These are phyloP conservation scores for Dryas iulia DNA, from an alignment of 1,140 invertebrate species.

Conservation along the genomic window DNA sequence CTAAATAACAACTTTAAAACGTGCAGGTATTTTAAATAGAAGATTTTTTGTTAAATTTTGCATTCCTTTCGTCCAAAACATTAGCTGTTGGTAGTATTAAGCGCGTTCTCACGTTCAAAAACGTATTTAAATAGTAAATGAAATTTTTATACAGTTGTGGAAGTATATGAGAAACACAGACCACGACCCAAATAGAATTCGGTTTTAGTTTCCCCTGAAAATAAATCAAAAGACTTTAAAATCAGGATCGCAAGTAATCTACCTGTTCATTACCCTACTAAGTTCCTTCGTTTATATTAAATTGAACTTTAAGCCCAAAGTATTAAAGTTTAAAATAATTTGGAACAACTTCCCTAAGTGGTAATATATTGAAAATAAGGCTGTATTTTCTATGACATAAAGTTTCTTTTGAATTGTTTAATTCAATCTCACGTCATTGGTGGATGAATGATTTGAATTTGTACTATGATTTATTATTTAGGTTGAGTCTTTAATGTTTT, in stretches of 20 bases:
- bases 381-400: constrained; percentile 41
- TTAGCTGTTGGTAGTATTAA: not conserved
- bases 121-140: not conserved
- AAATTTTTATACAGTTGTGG: not conserved
- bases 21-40: no score
- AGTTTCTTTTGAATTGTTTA: constrained; percentile 40
- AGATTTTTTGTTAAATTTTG: not conserved
- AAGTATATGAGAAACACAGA: not conserved
- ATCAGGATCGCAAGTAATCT: constrained; percentile 52
- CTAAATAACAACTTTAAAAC: no score
- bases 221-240: constrained; percentile 62
- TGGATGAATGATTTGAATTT: not conserved
- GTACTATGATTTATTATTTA: not conserved
- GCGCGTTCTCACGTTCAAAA: not conserved
- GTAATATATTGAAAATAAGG: constrained; percentile 44
- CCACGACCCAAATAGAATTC: constrained; percentile 41
- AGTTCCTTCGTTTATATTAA: constrained; percentile 19
- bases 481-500: no score
- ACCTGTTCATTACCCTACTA: constrained; percentile 45
- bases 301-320: constrained; percentile 37
- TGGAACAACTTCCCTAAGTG: constrained; percentile 32
- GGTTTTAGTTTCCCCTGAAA: constrained; percentile 44
- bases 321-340: constrained; percentile 38
- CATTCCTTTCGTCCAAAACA: not conserved
- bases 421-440: not conserved